Conservation (phyloP, 2,113 vertebrate species). For the Rhinopithecus roxellana region DNA sequence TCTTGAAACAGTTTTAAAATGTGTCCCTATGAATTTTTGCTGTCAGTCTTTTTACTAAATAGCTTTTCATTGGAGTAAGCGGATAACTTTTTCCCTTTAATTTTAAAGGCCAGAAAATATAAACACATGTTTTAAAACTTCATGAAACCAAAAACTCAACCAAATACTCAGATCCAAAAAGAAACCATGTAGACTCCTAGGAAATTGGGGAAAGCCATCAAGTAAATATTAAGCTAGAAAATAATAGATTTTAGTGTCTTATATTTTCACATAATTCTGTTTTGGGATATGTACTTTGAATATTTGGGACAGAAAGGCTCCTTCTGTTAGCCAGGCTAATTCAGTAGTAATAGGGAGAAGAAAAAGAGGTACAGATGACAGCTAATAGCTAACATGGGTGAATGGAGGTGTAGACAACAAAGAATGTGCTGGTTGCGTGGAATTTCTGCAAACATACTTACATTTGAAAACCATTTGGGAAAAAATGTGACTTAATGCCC, state of each 20-base stretch:
- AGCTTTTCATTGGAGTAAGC: slow-evolving; percentile 2
- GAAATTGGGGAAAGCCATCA: neutral
- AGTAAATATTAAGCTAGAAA: neutral
- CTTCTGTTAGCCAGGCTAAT: slow-evolving; percentile 45
- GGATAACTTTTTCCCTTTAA: neutral
- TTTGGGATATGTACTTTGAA: neutral
- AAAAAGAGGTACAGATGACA: slow-evolving; percentile 37
- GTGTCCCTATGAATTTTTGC: slow-evolving; percentile 35
- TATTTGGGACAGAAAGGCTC: slow-evolving; percentile 24
- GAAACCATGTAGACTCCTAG: neutral
- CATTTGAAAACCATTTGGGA: slow-evolving; percentile 50
- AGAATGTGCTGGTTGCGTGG: slow-evolving; percentile 12
- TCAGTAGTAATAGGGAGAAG: slow-evolving; percentile 50
- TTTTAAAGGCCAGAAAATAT: slow-evolving; percentile 31
- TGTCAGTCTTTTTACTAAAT: neutral
- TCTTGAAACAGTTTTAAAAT: slow-evolving; percentile 51
- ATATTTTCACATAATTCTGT: neutral
- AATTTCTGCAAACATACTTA: slow-evolving; percentile 35
- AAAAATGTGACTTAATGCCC: neutral
- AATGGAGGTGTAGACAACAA: slow-evolving; percentile 50
- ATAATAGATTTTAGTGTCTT: neutral
- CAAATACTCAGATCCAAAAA: slow-evolving; percentile 10
- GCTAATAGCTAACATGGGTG: slow-evolving; percentile 29
- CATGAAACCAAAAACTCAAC: neutral
- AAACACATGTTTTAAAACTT: neutral